Conservation (phyloP, 1,140 invertebrate species). For the Gryllus bimaculatus region DNA sequence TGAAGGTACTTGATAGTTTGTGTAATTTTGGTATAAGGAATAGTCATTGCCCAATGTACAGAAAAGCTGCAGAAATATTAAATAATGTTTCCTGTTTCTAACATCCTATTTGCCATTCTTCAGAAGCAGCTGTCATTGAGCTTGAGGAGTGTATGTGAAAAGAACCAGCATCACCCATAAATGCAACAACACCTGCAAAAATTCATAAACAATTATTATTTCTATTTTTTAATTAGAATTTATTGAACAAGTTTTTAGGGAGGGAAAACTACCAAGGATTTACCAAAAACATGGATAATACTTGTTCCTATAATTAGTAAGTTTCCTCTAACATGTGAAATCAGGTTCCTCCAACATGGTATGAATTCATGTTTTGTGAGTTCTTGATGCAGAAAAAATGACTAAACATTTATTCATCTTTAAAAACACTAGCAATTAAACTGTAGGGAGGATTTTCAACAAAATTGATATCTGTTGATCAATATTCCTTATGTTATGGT, state of each 20-base stretch:
- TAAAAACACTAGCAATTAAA: no score
- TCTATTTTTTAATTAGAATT: neutral
- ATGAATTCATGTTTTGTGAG: neutral
- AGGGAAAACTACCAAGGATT: neutral
- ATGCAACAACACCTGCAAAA: constrained; percentile 17
- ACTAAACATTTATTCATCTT: no score
- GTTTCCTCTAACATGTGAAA: no score
- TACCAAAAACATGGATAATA: no score
- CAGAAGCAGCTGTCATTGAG: neutral
- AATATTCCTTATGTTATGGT: no score
- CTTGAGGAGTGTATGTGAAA: constrained; percentile 17
- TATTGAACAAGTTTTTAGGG: neutral
- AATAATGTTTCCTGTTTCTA: no score
- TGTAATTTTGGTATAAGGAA: no score
- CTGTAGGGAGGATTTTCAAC: no score
- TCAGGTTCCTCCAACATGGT: neutral
- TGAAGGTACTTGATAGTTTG: neutral
- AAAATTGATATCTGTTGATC: no score
- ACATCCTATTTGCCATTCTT: neutral
- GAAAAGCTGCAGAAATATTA: no score
- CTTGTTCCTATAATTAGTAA: no score
- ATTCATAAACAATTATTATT: neutral
- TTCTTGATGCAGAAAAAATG: neutral
- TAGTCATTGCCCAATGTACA: no score
- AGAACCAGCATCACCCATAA: constrained; percentile 20